These are phyloP conservation scores for Pectinophora gossypiella DNA, from an alignment of 1,140 invertebrate species.

Conservation along the genomic window DNA sequence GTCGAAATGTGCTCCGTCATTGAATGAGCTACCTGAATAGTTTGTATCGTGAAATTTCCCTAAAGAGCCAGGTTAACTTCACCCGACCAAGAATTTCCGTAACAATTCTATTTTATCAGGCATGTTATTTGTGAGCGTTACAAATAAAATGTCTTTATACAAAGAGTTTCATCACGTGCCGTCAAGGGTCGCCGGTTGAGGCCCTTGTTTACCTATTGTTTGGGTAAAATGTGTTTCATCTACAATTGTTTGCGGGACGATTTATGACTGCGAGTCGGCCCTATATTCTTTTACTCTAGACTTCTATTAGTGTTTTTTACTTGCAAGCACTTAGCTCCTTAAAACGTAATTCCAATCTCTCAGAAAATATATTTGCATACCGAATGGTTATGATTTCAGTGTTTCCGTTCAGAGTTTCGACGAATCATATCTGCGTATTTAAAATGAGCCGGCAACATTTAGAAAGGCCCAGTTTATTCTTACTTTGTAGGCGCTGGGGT, in stretches of 20 bases:
- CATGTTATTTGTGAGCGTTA: not conserved
- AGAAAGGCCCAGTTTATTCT: conserved; percentile 27
- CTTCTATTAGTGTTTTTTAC: too few relatives aligned
- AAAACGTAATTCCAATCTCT: too few relatives aligned
- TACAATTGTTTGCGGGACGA: conserved; percentile 30
- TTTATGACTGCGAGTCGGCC: conserved; percentile 25
- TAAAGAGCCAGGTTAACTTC: too few relatives aligned
- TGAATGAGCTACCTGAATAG: too few relatives aligned
- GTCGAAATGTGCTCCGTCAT: too few relatives aligned
- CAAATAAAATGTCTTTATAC: conserved; percentile 8
- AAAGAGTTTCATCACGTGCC: conserved; percentile 20
- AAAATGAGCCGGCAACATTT: conserved; percentile 20
- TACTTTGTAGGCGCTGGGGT: conserved; percentile 30
- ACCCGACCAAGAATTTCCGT: too few relatives aligned
- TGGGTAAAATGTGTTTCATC: conserved; percentile 30
- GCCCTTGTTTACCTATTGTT: conserved; percentile 29
- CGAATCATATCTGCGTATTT: conserved; percentile 14
- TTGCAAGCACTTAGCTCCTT: too few relatives aligned
- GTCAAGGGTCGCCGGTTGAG: conserved; percentile 17
- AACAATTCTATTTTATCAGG: too few relatives aligned
- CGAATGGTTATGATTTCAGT: conserved; percentile 12
- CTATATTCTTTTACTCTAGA: conserved; percentile 7
- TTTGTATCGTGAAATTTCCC: too few relatives aligned
- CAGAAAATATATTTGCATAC: conserved; percentile 9
- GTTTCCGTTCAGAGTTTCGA: conserved; percentile 9